phyloP scores from a whole-genome alignment of 35 echinoderm and acorn worm species.

The Chiridota heheva region DNA sequence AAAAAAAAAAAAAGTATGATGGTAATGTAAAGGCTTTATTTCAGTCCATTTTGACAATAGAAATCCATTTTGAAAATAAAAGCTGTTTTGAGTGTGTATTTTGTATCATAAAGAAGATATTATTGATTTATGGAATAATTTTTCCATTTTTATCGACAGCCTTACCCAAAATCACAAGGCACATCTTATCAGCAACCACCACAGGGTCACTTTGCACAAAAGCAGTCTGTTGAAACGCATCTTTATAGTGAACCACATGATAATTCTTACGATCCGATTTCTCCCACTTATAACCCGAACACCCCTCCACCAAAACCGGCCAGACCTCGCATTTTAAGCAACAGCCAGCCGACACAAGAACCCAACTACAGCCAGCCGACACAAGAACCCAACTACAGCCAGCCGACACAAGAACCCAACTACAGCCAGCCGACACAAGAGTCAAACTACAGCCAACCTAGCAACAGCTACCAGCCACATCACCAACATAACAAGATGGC shows the following conservation, averaged over 20 bases:
- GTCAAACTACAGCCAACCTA: not conserved
- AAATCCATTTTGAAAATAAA: too few species aligned
- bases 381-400: not conserved
- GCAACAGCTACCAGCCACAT: slow-evolving; percentile 60
- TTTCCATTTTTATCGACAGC: too few species aligned
- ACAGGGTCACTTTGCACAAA: too few species aligned
- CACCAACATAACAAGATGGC: slow-evolving; percentile 58
- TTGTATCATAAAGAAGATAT: too few species aligned
- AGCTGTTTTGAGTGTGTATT: too few species aligned
- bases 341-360: slow-evolving; percentile 44
- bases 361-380: slow-evolving; percentile 39
- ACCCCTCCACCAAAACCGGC: slow-evolving; percentile 88
- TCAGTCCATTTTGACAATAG: too few species aligned
- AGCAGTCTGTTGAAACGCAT: too few species aligned
- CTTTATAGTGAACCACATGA: slow-evolving; percentile 49
- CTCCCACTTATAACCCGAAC: slow-evolving; percentile 27
- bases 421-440: not conserved
- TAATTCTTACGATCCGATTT: slow-evolving; percentile 43
- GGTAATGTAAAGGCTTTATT: too few species aligned
- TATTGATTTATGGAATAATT: too few species aligned
- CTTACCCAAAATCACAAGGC: too few species aligned
- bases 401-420: not conserved
- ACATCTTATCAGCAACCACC: not conserved
- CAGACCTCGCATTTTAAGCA: slow-evolving; percentile 25
- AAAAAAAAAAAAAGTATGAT: too few species aligned